These are phyloP conservation scores for Aselliscus stoliczkanus DNA, from an alignment of 2,797 vertebrate genomes.

Conservation along the genomic window DNA sequence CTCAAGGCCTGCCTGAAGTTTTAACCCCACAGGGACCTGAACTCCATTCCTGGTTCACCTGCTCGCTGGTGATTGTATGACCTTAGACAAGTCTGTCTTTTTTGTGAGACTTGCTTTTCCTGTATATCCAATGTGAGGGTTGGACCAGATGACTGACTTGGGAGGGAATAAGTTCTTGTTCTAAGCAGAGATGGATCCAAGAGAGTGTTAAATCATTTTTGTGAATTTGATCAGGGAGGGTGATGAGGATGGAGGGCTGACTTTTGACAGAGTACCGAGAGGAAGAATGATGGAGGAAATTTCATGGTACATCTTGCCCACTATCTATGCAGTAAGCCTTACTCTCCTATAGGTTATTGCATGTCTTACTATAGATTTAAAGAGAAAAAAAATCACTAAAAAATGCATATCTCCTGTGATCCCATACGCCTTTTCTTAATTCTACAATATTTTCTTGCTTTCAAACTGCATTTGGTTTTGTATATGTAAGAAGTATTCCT, in stretches of 20 bases:
- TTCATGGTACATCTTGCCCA: not conserved
- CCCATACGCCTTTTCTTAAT: not conserved
- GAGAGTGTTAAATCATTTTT: not conserved
- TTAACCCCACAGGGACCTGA: not conserved
- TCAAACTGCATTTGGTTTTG: constrained; percentile 3
- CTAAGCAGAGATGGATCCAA: not conserved
- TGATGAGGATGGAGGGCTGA: not conserved
- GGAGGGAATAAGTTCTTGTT: not conserved
- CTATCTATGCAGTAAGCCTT: not conserved
- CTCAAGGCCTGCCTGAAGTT: not conserved
- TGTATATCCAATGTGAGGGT: not conserved
- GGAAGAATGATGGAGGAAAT: not conserved
- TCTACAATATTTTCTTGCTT: not conserved
- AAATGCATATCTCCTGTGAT: not conserved
- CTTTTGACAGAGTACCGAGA: not conserved
- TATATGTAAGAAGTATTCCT: not conserved
- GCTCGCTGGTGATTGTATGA: not conserved
- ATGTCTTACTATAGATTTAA: not conserved
- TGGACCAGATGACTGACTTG: not conserved
- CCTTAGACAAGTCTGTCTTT: not conserved
- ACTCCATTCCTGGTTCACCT: not conserved
- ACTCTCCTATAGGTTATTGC: not conserved
- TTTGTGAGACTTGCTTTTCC: not conserved
- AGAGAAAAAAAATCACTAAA: not conserved
- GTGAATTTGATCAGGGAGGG: not conserved